Conservation (phyloP, 30 jellyfish, hydroid and myxozoan species). For the Haliclystus octoradiatus region DNA sequence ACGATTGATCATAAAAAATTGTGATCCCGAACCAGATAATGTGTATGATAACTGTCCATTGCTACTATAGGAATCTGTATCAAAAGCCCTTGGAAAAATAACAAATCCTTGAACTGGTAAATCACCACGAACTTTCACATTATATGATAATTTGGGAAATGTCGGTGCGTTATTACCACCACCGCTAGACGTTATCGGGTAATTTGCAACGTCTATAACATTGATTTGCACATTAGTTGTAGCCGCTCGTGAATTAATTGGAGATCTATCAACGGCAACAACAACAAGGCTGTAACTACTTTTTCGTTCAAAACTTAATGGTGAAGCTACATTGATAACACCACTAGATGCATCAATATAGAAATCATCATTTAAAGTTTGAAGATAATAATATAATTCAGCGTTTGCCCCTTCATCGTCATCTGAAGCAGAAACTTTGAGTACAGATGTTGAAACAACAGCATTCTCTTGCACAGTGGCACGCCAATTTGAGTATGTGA, state of each 20-base stretch:
- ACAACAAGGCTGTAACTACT: constrained; percentile 35
- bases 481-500: constrained; percentile 47
- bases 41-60: constrained; percentile 41
- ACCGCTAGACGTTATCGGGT: constrained; percentile 46
- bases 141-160: constrained; percentile 25
- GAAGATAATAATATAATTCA: constrained; percentile 70
- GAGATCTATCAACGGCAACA: constrained; percentile 72
- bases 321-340: constrained; percentile 66
- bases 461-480: constrained; percentile 79
- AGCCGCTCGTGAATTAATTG: constrained; percentile 33
- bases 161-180: constrained; percentile 30
- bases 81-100: constrained; percentile 48
- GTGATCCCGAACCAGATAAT: constrained; percentile 27
- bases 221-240: constrained; percentile 42
- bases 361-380: constrained; percentile 50
- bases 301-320: constrained; percentile 25
- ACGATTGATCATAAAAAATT: constrained; percentile 41
- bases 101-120: constrained; percentile 64
- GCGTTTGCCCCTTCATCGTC: constrained; percentile 81
- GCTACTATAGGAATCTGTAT: constrained; percentile 42
- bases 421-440: constrained; percentile 71
- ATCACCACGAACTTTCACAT: constrained; percentile 72
- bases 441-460: constrained; percentile 60
- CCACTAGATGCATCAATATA: constrained; percentile 84
- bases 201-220: constrained; percentile 58